Evolutionary conservation across 2,113 vertebrate genomes (phyloP), one percentile per base, ranked within the genome.

Genomic region (Hippocampus comes): DNA sequence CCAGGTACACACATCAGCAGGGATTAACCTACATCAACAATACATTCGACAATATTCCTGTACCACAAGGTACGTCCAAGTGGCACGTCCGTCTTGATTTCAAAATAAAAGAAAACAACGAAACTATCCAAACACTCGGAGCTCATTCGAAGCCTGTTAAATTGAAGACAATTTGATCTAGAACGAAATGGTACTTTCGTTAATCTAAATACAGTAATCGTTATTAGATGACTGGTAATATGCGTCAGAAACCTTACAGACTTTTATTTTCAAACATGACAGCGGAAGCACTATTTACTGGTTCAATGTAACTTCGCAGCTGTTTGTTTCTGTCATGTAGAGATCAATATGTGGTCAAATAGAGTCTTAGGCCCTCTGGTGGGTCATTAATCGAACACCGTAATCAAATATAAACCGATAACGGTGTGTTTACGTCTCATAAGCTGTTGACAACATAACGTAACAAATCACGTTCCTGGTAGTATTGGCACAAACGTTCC

Each of bases 331-430:
- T 9, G 64, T 66, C 23, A 46, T 27, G 12, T 27, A 27, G 64
- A 15, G 64, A 66, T 66, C 64, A 48, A 66, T 66, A 66, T 66
- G 43, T 66, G 42, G 27, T 66, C 43, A 48, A 66, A 66, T 48
- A 8, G 17, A 18, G n/a, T 48, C 6, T 25, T 2, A 25, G 6
- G 15, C n/a, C 41, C 61, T 25, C n/a, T 25, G 12, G 17, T 66
- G 43, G 23, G 43, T 66, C 43, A 66, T 66, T 66, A 17, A 66
- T 46, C 23, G n/a, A 48, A 46, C 1, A 25, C 14, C 2, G 23
- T 18, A 15, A 27, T 66, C 6, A 9, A 25, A 46, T 9, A 15
- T 14, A 23, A 25, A 46, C 42, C 34, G 15, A 10, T 11, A 43
- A 49, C n/a, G 18, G 2, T 25, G 6, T n/a, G n/a, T 66, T 43